Conservation (phyloP, 2,797 vertebrate genomes). For the Tiaroga cobitis region DNA sequence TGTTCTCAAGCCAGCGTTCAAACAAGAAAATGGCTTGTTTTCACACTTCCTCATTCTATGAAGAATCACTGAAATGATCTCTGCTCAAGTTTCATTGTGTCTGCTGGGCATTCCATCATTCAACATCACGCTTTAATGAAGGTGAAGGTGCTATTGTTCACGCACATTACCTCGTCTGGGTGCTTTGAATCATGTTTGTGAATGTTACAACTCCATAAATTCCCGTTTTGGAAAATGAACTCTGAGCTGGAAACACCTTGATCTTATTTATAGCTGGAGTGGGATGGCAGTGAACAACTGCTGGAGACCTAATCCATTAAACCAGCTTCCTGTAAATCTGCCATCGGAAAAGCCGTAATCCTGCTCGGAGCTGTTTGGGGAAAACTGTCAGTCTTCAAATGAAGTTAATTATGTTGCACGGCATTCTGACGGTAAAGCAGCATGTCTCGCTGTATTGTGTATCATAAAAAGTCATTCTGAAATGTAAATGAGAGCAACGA, state of each 20-base stretch:
- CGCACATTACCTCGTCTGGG: neutral
- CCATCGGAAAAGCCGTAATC: constrained; percentile 36
- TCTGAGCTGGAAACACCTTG: constrained; percentile 14
- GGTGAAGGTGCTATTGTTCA: neutral
- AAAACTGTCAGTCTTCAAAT: constrained; percentile 40
- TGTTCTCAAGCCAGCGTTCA: neutral
- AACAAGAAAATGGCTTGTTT: neutral
- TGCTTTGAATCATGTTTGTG: constrained; percentile 16
- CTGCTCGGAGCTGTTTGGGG: constrained; percentile 38
- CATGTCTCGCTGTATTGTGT: constrained; percentile 16
- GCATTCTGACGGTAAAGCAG: constrained; percentile 21
- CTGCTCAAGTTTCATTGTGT: neutral
- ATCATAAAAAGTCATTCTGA: constrained; percentile 23
- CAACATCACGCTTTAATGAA: neutral
- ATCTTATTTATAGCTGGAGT: constrained; percentile 27
- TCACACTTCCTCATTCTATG: neutral
- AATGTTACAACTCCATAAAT: constrained; percentile 19
- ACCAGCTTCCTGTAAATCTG: constrained; percentile 32
- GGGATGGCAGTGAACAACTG: constrained; percentile 17
- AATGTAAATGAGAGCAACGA: constrained; percentile 38
- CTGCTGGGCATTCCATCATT: constrained; percentile 3
- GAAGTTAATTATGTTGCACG: constrained; percentile 44
- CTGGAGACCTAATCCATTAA: constrained; percentile 26
- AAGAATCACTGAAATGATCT: neutral
- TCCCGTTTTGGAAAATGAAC: neutral